These are phyloP conservation scores for Salvator merianae DNA, from an alignment of 2,113 vertebrate genomes.

Conservation along the genomic window DNA sequence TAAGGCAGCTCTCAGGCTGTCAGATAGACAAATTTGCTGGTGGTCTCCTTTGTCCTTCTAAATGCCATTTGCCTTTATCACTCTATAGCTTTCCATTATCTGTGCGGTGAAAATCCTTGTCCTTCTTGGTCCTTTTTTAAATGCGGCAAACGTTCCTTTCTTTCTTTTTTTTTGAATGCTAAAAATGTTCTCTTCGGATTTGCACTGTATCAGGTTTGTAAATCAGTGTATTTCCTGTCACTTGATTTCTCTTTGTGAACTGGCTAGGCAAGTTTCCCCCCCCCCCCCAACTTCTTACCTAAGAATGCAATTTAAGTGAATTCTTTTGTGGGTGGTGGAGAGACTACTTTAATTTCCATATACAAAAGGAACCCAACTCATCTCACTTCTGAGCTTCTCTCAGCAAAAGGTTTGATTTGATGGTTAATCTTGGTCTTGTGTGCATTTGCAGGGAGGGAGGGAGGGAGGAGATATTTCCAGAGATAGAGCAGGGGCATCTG, in stretches of 20 bases:
- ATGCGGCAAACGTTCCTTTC: too few species aligned
- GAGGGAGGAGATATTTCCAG: conserved; percentile 41
- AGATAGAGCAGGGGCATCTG: conserved; percentile 33
- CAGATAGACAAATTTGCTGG: conserved; percentile 40
- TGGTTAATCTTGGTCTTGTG: conserved; percentile 57
- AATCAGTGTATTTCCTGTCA: conserved; percentile 71
- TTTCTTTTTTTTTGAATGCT: conserved; percentile 30
- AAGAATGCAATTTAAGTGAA: conserved; percentile 74
- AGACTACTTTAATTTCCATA: conserved; percentile 75
- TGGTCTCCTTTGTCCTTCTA: conserved; percentile 44
- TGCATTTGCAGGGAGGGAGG: conserved; percentile 40
- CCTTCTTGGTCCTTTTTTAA: conserved; percentile 49
- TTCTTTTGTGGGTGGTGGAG: conserved; percentile 70
- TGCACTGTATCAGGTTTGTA: conserved; percentile 73
- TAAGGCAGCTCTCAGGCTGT: conserved; percentile 18
- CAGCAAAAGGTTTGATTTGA: conserved; percentile 63
- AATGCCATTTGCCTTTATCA: conserved; percentile 54
- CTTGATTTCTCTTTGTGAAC: conserved; percentile 79
- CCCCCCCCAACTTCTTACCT: conserved; percentile 58
- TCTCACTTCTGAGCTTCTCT: conserved; percentile 52
- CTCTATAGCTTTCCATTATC: conserved; percentile 62
- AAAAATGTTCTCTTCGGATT: conserved; percentile 67
- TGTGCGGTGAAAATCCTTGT: conserved; percentile 56
- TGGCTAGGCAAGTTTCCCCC: conserved; percentile 63
- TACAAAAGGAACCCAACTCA: conserved; percentile 52